phyloP scores from a whole-genome alignment of 2,888 invertebrate genomes.

The Oithona nana region DNA sequence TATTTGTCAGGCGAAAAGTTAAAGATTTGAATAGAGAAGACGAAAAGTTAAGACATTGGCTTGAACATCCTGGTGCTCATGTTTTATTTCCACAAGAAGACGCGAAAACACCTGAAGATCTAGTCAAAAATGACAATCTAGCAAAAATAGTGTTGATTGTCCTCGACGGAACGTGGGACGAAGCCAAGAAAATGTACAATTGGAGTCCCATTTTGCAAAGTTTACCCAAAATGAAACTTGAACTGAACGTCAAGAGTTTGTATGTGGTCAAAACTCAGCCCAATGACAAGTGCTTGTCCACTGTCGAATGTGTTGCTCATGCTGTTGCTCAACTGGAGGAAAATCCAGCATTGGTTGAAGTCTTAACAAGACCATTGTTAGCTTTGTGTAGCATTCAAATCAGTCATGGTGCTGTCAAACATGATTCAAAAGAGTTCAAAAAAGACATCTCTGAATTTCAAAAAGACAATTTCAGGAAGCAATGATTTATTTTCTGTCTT shows the following conservation, averaged over 20 bases:
- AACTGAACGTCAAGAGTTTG: background rate
- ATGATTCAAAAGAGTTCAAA: constrained; percentile 13
- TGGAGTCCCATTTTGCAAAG: constrained; percentile 6
- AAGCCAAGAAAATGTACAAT: constrained; percentile 12
- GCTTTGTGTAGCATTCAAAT: constrained; percentile 13
- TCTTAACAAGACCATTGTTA: background rate
- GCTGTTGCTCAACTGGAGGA: background rate
- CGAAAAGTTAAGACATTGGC: background rate
- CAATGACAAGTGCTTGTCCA: constrained; percentile 6
- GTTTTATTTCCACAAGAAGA: background rate
- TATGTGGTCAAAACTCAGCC: constrained; percentile 9
- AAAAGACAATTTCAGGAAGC: background rate
- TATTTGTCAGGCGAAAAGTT: constrained; percentile 3
- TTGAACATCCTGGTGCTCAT: background rate
- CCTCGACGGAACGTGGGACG: constrained; percentile 15
- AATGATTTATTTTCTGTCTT: background rate
- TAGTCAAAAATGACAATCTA: background rate
- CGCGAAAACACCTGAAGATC: background rate
- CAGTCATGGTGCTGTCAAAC: constrained; percentile 9
- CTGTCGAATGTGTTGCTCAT: constrained; percentile 2
- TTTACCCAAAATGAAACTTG: background rate
- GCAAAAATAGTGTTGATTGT: background rate
- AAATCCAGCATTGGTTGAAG: background rate
- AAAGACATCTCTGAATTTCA: background rate
- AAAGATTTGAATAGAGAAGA: background rate